These are phyloP conservation scores for Saccopteryx bilineata DNA, from an alignment of 2,113 vertebrate species.

Conservation along the genomic window DNA sequence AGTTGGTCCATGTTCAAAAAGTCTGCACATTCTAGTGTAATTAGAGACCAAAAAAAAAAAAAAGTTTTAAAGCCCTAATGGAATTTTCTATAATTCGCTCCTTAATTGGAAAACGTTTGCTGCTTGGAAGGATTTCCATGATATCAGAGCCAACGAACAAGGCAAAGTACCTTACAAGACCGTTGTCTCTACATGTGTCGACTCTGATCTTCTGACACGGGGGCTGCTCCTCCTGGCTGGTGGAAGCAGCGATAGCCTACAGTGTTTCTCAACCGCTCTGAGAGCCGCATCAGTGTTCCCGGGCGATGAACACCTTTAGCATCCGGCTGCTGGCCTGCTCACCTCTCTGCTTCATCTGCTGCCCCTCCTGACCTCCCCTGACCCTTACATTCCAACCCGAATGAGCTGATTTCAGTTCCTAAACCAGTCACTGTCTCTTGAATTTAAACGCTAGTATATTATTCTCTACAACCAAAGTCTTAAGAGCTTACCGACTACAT, in stretches of 20 bases:
- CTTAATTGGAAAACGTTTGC: constrained; percentile 78
- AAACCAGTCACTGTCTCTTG: neutral
- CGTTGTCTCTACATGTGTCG: neutral
- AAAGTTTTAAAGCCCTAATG: constrained; percentile 78
- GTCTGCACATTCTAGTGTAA: constrained; percentile 74
- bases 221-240: neutral
- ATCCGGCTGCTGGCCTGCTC: neutral
- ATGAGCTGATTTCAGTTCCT: neutral
- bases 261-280: neutral
- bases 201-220: neutral
- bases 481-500: neutral
- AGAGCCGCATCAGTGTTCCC: neutral
- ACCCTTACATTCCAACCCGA: neutral
- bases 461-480: neutral
- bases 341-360: neutral
- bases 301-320: neutral
- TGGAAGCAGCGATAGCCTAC: neutral
- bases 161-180: neutral
- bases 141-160: constrained; percentile 62
- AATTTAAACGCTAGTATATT: neutral
- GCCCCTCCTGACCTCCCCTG: neutral
- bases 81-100: constrained; percentile 81
- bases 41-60: constrained; percentile 64
- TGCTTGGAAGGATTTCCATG: constrained; percentile 72
- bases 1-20: constrained; percentile 75